Base-by-base conservation (phyloP, 2,888 invertebrate genomes). In the Lasioglossum calceatum region DNA sequence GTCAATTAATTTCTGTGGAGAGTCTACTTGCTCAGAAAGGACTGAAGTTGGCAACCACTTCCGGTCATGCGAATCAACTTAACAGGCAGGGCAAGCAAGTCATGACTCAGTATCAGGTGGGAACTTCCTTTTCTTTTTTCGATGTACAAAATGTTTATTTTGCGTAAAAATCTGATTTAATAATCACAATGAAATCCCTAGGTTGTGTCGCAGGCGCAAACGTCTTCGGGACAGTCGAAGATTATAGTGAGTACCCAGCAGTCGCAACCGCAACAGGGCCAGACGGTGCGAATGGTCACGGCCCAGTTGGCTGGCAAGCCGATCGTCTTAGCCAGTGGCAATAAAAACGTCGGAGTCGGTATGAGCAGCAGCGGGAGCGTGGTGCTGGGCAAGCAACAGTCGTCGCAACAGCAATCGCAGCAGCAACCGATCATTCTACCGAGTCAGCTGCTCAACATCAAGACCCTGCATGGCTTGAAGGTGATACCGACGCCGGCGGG, bases 1-100 rank as follows among this genome's bases (percentile, higher is more conserved):
- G 95, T 16, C 96, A 96, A 91, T 95, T 96, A 8, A 96, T 97
- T 71, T 96, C 96, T 0, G 96, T 97, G 67, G 96, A 96, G 93
- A 96, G 96, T 93, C 93, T 97, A 61, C 93, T 96, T 44, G 96
- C 96, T 1, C 96, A 96, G 61, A 95, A 95, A 44, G 95, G 95
- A 47, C 78, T 95, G 10, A 95, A 95, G 84, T 85, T 95, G 12
- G 94, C 95, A 0, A 94, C 95, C 0, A 91, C 93, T 1, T 85
- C 94, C 19, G 84, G 87, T 70, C 93, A 94, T 42, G 88, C 94
- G 4, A 93, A 91, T 84, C 95, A 95, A 83, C 84, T 95, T 4
- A 94, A 94, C 84, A 91, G 95, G 50, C 95, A 95, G 86, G 94
- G 94, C 7, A 95, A 95, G 84, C 95, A 95, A 85, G 93, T 95